A percentile compares a stretch with the other conserved stretches of the same genome.
Conservation (phyloP, 2,888 invertebrate genomes). For the Thyatira batis region DNA sequence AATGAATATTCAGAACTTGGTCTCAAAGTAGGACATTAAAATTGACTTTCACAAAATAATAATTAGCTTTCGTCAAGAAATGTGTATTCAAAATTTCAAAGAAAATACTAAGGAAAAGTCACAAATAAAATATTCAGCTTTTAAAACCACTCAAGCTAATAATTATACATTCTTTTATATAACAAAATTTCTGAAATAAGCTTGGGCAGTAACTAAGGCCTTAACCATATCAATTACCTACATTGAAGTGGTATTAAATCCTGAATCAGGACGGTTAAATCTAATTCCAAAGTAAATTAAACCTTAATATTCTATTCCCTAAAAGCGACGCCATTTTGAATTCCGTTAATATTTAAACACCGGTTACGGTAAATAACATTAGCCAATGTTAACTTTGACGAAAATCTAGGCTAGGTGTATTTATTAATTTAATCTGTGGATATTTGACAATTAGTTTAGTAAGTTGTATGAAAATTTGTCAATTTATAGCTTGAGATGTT, state of each 20-base stretch:
- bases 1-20: no score
- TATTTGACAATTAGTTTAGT: neutral
- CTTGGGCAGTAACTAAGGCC: neutral
- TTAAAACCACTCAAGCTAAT: no score
- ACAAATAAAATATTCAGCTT: no score
- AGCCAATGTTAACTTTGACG: constrained; percentile 9
- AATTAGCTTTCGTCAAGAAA: no score
- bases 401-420: constrained; percentile 11
- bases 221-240: neutral
- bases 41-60: no score
- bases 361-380: constrained; percentile 16
- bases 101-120: no score
- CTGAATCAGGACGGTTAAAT: constrained; percentile 21
- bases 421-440: neutral
- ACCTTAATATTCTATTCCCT: constrained; percentile 31
- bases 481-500: neutral
- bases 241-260: constrained; percentile 29
- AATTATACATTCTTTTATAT: no score
- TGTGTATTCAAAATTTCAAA: no score
- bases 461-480: neutral
- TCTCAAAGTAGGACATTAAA: no score
- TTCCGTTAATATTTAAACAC: constrained; percentile 15
- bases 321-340: constrained; percentile 30
- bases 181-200: neutral
- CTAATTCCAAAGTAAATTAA: constrained; percentile 34